These are phyloP conservation scores for Coryphaenoides rupestris DNA, from an alignment of 2,113 vertebrate species.

Conservation along the genomic window DNA sequence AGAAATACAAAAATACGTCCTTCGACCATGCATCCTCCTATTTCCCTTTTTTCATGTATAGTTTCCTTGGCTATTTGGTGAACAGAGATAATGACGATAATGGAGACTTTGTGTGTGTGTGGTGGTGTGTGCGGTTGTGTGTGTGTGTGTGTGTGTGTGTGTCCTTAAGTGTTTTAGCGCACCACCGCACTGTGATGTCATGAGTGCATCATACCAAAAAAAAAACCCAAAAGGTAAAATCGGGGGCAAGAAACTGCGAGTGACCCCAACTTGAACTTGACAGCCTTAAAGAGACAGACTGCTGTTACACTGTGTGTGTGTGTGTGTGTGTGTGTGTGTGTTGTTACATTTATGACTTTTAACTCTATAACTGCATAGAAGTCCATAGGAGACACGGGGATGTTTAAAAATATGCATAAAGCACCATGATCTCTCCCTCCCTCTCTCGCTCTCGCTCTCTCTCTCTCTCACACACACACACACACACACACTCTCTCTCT, in stretches of 20 bases:
- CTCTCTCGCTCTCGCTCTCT: not conserved
- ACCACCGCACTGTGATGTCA: too few species aligned
- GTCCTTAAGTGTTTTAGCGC: slow-evolving; percentile 59
- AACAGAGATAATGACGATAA: slow-evolving; percentile 73
- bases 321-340: too few species aligned
- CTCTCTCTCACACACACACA: too few species aligned
- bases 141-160: too few species aligned
- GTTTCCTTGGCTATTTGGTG: slow-evolving; percentile 74
- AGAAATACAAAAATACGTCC: slow-evolving; percentile 64
- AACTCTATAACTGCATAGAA: too few species aligned
- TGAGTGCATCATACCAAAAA: slow-evolving; percentile 64
- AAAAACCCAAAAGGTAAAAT: slow-evolving; percentile 81
- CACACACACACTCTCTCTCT: too few species aligned
- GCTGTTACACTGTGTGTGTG: slow-evolving; percentile 17
- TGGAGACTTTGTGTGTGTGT: slow-evolving; percentile 68
- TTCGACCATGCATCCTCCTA: slow-evolving; percentile 65
- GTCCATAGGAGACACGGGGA: too few species aligned
- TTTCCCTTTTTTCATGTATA: slow-evolving; percentile 53
- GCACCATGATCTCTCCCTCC: not conserved
- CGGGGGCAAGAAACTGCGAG: slow-evolving; percentile 81
- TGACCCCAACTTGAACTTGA: slow-evolving; percentile 82
- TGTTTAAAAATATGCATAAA: too few species aligned
- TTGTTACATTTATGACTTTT: too few species aligned
- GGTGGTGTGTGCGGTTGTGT: too few species aligned
- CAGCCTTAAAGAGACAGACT: slow-evolving; percentile 81